These are phyloP conservation scores for Micoletzkya japonica DNA, from an alignment of 2,888 invertebrate genomes.

Conservation along the genomic window DNA sequence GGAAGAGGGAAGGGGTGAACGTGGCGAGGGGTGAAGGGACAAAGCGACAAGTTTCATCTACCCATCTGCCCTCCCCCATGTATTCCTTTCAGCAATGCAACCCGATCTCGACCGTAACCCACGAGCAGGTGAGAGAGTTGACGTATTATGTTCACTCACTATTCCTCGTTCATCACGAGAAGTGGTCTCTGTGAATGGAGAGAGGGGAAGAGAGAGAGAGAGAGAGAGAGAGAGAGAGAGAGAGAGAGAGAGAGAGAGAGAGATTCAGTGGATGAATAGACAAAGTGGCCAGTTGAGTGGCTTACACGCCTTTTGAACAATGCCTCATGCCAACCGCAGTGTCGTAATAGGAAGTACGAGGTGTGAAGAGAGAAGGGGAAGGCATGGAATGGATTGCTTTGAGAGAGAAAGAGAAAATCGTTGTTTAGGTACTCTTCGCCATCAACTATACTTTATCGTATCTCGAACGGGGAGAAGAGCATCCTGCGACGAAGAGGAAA, in stretches of 20 bases:
- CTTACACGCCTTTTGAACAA: too few relatives aligned
- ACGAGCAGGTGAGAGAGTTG: constrained; percentile 66
- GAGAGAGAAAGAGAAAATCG: background rate
- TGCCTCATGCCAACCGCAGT: too few relatives aligned
- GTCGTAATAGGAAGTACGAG: too few relatives aligned
- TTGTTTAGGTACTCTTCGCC: constrained; percentile 52
- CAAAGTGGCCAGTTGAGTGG: background rate
- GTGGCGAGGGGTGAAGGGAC: too few relatives aligned
- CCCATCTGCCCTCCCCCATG: background rate
- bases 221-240: constrained; percentile 16
- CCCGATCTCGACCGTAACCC: constrained; percentile 69
- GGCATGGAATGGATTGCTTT: background rate
- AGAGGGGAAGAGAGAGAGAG: constrained; percentile 14
- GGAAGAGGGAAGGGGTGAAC: too few relatives aligned
- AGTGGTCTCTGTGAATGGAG: background rate
- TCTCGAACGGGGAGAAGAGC: constrained; percentile 36
- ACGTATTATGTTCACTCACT: background rate
- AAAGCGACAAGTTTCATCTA: background rate
- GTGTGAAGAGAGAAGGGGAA: background rate
- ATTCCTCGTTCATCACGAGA: too few relatives aligned
- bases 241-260: constrained; percentile 23
- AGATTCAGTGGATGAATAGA: background rate
- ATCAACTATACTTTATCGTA: constrained; percentile 53
- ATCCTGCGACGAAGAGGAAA: background rate
- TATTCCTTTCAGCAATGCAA: constrained; percentile 69